These are phyloP conservation scores for Falcunculus frontatus DNA, from an alignment of 2,113 vertebrate species.

Conservation along the genomic window DNA sequence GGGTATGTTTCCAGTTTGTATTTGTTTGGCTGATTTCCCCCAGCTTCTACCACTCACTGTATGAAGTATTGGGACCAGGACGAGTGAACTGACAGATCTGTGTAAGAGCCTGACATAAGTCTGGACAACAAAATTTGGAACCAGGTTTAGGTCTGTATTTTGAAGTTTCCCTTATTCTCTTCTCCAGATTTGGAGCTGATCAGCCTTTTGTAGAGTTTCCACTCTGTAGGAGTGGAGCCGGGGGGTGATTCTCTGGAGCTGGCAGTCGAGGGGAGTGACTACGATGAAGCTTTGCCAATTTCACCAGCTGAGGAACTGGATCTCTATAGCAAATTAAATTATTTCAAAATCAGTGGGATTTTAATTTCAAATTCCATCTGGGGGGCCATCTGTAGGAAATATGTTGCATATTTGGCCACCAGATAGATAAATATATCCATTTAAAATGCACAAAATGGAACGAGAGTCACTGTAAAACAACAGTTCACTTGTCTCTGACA, in stretches of 20 bases:
- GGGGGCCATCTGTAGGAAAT: constrained; percentile 61
- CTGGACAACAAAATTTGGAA: not conserved
- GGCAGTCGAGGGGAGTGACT: not conserved
- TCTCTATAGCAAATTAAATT: constrained; percentile 44
- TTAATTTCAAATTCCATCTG: constrained; percentile 58
- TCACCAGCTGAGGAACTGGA: constrained; percentile 35
- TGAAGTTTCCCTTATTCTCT: not conserved
- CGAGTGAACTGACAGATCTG: not conserved
- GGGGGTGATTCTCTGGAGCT: not conserved
- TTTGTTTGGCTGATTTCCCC: not conserved
- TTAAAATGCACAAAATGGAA: not conserved
- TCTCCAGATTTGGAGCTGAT: not conserved
- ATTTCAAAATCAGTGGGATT: constrained; percentile 52
- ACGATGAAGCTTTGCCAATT: not conserved
- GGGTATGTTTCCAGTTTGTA: not conserved
- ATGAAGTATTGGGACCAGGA: not conserved
- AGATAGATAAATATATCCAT: constrained; percentile 26
- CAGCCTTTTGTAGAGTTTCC: not conserved
- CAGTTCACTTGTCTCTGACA: not conserved
- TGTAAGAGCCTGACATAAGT: not conserved
- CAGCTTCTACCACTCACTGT: not conserved
- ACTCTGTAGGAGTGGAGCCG: not conserved
- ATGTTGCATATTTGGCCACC: constrained; percentile 39
- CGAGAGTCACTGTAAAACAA: not conserved
- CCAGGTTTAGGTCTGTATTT: not conserved